These are phyloP conservation scores for Gortyna flavago DNA, from an alignment of 2,888 invertebrate species.

Conservation along the genomic window DNA sequence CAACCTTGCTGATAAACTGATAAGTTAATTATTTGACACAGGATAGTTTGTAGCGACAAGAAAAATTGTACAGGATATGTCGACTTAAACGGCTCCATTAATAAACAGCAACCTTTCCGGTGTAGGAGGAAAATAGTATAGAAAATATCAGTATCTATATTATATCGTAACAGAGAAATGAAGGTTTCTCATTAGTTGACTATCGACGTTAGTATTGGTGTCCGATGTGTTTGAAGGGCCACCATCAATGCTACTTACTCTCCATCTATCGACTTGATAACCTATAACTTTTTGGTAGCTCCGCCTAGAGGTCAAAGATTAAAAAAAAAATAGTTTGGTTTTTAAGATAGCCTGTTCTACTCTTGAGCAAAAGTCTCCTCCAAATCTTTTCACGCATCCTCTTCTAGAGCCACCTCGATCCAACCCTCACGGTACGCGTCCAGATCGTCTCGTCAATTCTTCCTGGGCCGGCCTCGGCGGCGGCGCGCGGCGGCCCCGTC, in stretches of 20 bases:
- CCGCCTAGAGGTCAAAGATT: not conserved
- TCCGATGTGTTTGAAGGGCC: not conserved
- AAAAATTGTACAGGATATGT: conserved; percentile 26
- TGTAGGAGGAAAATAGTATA: conserved; percentile 20
- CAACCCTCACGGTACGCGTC: not conserved
- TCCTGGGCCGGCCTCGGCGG: not conserved
- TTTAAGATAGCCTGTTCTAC: not conserved
- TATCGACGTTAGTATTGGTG: not conserved
- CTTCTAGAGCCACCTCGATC: not conserved
- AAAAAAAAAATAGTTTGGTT: no score
- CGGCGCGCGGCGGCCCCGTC: not conserved
- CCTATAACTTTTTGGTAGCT: not conserved
- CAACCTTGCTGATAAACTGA: not conserved
- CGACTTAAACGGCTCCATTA: conserved; percentile 27
- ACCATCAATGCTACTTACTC: not conserved
- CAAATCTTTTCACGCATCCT: not conserved
- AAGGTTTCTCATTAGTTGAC: no score
- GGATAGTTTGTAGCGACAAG: not conserved
- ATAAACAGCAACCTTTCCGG: conserved; percentile 18
- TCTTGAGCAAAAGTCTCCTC: not conserved
- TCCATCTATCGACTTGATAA: not conserved
- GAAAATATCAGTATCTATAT: conserved; percentile 19
- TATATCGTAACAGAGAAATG: not conserved
- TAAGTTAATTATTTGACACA: conserved; percentile 1
- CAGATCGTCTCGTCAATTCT: not conserved